Conservation (phyloP, 1,140 invertebrate genomes). For the Batillaria attramentaria region DNA sequence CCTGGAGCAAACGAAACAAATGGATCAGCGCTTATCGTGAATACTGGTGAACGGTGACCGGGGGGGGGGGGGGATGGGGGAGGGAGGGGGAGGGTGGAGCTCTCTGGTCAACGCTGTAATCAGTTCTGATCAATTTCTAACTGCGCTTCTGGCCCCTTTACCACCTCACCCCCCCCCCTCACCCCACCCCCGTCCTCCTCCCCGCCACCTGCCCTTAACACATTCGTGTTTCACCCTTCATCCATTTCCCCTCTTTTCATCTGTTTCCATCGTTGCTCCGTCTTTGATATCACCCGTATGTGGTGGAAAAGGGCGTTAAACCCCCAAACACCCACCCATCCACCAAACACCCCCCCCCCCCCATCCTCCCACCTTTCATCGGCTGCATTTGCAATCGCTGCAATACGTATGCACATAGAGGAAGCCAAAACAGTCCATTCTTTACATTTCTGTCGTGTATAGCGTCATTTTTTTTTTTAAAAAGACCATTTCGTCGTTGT, state of each 20-base stretch:
- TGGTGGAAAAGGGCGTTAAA: no score
- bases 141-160: neutral
- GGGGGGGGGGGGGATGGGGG: no score
- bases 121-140: neutral
- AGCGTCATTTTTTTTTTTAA: neutral
- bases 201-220: neutral
- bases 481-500: no score
- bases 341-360: no score
- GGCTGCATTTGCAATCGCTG: neutral
- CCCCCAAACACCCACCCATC: no score
- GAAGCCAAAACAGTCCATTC: neutral
- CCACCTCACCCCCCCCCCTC: slow-evolving; percentile 1
- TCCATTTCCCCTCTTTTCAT: no score
- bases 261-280: no score
- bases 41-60: neutral
- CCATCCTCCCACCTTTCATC: no score
- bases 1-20: slow-evolving; percentile 20
- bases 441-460: neutral
- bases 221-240: neutral
- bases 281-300: no score
- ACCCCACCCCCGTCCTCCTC: neutral
- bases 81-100: no score
- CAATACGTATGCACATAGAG: neutral
- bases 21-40: neutral
- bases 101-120: neutral